Base-by-base conservation (phyloP, 2,888 invertebrate species). In the Frankliniella fusca region DNA sequence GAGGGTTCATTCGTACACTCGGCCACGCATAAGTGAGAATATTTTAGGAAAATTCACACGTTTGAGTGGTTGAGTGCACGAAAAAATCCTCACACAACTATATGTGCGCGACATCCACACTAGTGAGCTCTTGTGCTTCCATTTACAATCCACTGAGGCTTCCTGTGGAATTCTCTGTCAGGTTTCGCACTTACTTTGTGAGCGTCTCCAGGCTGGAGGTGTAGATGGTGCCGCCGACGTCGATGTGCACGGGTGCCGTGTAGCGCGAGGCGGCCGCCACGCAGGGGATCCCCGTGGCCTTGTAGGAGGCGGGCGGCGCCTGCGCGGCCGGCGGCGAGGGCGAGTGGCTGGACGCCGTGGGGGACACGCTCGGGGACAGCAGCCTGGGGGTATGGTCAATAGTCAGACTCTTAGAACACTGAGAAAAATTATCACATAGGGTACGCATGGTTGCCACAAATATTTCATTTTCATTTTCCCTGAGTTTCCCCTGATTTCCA, bases 181-280 rank as follows among this genome's bases (percentile, higher is more conserved):
- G 3, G 38, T 5, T 38, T 5, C 2, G 23, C 3, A 90, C 94
- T 92, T 90, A 97, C 96, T 94, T 94, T 84, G 98, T 98, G 76
- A 98, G 91, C 10, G 98, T 98, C 89, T 98, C 97, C 87, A 98
- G 90, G 0, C 97, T 97, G 9, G 97, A 97, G 0, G 98, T 98
- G 89, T 98, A 98, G 86, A 98, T 98, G 82, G 96, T 96, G 61
- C 98, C 98, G 10, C 98, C 98, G 82, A 98, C 98, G 88, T 98
- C 98, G 85, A 98, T 98, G 89, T 98, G 98, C 0, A 98, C 98
- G 0, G 98, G 98, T 3, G 98, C 98, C 82, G 97, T 97, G 88
- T 95, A 96, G 83, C 95, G 92, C 61, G 96, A 95, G 80, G 97
- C 96, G 20, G 95, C 94, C 0, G 98, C 98, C 23, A 98, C 97